Conservation (phyloP, 2,113 vertebrate species). For the Galeopterus variegatus region DNA sequence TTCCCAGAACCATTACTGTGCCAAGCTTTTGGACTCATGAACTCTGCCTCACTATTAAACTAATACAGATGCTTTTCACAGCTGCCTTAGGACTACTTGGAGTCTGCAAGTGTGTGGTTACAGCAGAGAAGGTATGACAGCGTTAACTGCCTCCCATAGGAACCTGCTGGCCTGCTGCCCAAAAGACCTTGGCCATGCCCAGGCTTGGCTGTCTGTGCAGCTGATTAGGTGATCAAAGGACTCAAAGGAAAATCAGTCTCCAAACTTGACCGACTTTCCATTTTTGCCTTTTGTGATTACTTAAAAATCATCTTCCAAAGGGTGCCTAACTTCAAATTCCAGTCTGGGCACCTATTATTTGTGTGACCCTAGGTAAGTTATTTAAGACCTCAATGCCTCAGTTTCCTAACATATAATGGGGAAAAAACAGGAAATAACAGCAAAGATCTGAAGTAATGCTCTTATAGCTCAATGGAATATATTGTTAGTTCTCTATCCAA, state of each 20-base stretch:
- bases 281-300: conserved; percentile 39
- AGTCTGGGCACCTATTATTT: not conserved
- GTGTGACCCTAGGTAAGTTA: not conserved
- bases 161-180: conserved; percentile 60
- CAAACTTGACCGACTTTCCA: not conserved
- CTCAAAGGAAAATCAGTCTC: conserved; percentile 34
- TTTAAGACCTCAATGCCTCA: not conserved
- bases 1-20: conserved; percentile 52
- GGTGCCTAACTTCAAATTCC: not conserved
- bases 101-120: conserved; percentile 54
- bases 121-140: conserved; percentile 44
- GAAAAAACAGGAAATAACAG: not conserved
- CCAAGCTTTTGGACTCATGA: conserved; percentile 65
- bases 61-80: conserved; percentile 70
- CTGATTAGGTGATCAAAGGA: not conserved
- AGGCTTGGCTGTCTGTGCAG: not conserved
- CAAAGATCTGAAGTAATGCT: not conserved
- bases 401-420: not conserved
- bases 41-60: conserved; percentile 56
- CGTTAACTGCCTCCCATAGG: conserved; percentile 5
- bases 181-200: not conserved
- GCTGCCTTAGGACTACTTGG: conserved; percentile 42
- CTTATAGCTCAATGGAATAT: not conserved
- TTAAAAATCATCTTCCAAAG: not conserved
- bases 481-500: conserved; percentile 1